Base-by-base conservation (phyloP, 2,113 vertebrate species). In the Cyprinodon variegatus region DNA sequence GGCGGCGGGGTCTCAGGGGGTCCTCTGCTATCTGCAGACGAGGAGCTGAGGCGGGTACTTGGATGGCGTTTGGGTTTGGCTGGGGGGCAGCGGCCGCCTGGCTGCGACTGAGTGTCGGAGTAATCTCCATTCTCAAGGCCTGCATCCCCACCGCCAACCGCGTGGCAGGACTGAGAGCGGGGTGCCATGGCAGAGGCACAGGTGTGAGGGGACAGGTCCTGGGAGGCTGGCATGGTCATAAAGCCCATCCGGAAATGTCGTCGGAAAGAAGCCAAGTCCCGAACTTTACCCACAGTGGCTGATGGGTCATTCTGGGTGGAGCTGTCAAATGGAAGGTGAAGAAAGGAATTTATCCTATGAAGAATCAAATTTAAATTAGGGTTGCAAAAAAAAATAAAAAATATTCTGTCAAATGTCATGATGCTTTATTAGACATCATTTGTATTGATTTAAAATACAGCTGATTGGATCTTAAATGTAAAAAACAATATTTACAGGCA, bases 141-240 rank as follows among this genome's bases (percentile, higher is more conserved):
- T 0, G 88, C 87, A 46, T 96, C 95, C 43, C 96, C 94, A 8
- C 95, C 95, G 46, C 96, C 96, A 37, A 97, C 96, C 0, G 96
- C 96, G 50, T 97, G 96, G 90, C 96, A 97, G 76, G 96, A 97
- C 81, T 97, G 96, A 1, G 96, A 97, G 77, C 96, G 96, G 0
- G 96, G 96, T 15, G 96, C 96, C 96, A 97, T 96, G 88, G 95
- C 94, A 3, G 95, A 95, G 86, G 94, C 95, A 86, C 96, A 97
- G 64, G 96, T 95, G 89, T 96, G 95, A 15, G 96, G 96, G 17
- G 95, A 95, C 57, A 97, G 95, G 88, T 97, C 96, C 94, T 97
- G 96, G 74, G 96, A 97, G 66, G 96, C 96, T 0, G 96, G 96
- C 96, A 97, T 97, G 29, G 96, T 97, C 96, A 97, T 96, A 92